Base-by-base conservation (phyloP, 2,797 vertebrate species). In the Vespertilio murinus region DNA sequence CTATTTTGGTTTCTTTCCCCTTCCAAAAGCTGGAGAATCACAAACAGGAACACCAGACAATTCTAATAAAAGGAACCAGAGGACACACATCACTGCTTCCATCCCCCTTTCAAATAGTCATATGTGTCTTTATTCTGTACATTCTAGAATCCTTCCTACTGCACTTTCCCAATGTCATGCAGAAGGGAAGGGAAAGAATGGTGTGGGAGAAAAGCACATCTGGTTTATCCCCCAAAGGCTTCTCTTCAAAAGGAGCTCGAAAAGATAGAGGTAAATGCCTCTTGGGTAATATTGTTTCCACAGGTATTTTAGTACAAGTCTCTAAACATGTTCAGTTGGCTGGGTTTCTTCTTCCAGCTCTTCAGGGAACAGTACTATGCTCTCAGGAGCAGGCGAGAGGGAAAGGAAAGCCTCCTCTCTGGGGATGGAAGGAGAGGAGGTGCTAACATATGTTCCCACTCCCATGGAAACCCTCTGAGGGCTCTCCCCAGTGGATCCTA, bases 41-140 rank as follows among this genome's bases (percentile, higher is more conserved):
- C 93, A 95, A 97, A 97, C 75, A 97, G 97, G 96, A 96, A 95
- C 56, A 94, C 25, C 87, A 95, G 96, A 92, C 95, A 96, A 78
- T 96, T 96, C 85, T 65, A 96, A 92, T 95, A 95, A 92, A 95
- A 93, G 93, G 93, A 90, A 86, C 22, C 30, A 93, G 86, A 40
- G 90, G 84, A 88, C 65, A 85, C 88, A 93, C 75, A 95, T 82
- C 89, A 85, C 81, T 69, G 78, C 73, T 77, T 79, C 87, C 20
- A 78, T 74, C 92, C 83, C 94, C 70, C 78, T 96, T 92, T 80
- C 42, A 73, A 80, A 67, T 49, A 92, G 90, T 92, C 85, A 90
- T 86, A 82, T 88, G 70, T 69, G 64, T 88, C 73, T 91, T 65
- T 83, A 82, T 93, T 82, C 93, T 91, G 79, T 42, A 8, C 45